Conservation (phyloP, 2,888 invertebrate species). For the Ashinkailepas kermadecensis region DNA sequence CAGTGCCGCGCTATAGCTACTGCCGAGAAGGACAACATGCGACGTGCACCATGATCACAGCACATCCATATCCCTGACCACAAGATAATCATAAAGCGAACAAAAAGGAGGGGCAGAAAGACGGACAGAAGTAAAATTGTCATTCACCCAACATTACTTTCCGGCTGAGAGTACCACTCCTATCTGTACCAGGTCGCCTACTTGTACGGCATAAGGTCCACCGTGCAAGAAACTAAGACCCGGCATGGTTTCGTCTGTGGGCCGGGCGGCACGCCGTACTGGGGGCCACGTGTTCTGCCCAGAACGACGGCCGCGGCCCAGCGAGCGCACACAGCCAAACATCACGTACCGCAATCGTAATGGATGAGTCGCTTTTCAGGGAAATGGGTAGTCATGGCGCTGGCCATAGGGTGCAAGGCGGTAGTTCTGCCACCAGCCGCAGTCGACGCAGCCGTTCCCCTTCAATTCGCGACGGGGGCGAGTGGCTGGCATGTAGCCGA, state of each 20-base stretch:
- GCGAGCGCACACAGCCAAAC: neutral
- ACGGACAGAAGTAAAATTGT: too few species aligned
- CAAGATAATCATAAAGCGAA: too few species aligned
- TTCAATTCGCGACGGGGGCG: conserved; percentile 55
- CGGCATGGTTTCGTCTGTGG: neutral
- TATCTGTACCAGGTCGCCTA: conserved; percentile 1
- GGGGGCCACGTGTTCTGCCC: neutral
- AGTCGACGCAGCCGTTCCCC: conserved; percentile 48
- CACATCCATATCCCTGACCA: too few species aligned
- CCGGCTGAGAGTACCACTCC: too few species aligned
- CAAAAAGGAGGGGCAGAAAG: too few species aligned
- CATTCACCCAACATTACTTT: too few species aligned
- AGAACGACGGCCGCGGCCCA: neutral
- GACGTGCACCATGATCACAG: too few species aligned
- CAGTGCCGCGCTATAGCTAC: too few species aligned
- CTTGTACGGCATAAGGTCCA: neutral
- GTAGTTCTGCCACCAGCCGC: conserved; percentile 51
- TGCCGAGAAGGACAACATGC: too few species aligned
- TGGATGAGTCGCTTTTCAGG: conserved; percentile 97
- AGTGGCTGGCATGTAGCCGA: conserved; percentile 61
- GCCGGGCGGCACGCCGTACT: neutral
- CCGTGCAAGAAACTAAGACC: conserved; percentile 9
- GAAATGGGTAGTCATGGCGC: conserved; percentile 81
- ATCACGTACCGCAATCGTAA: conserved; percentile 82
- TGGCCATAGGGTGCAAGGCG: conserved; percentile 68